Base-by-base conservation (phyloP, 2,888 invertebrate genomes). In the Xestia c-nigrum region DNA sequence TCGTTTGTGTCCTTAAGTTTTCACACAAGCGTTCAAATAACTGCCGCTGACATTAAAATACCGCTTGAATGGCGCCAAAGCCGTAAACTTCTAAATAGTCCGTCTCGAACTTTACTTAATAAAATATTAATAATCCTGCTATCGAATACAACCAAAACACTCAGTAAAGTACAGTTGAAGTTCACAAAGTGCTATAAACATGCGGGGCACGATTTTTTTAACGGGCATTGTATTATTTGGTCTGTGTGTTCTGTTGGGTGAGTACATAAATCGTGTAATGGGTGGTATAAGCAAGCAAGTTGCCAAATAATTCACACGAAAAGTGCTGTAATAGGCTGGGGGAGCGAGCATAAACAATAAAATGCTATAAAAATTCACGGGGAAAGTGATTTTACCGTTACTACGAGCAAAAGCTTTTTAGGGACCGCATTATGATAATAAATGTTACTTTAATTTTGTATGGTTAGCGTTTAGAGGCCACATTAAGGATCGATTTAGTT, bases 291-390 rank as follows among this genome's bases (percentile, higher is more conserved):
- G 88, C 89, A 83, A 90, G 92, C 92, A 91, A 93, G 91, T 94
- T 94, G 93, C 93, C 93, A 92, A 94, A 96, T 95, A 95, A 95
- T 94, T 95, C 95, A 95, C 94, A 89, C 91, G 88, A 88, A 92
- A 94, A 95, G 93, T 92, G 91, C 92, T 91, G 89, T 94, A 94
- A 94, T 93, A 94, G 94, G 89, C 89, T 86, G 88, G 84, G 89
- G 90, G 90, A 88, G 89, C 87, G 92, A 82, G 90, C 89, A 93
- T 94, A 94, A 95, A 95, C 95, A 95, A 95, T 95, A 94, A 93
- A 93, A 93, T 89, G 91, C 92, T 90, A 93, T 94, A 94, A 94
- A 94, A 94, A 91, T 92, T 91, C 89, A 88, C 88, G 79, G 84
- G 81, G 89, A 93, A 93, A 94, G 94, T 94, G 92, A 93, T 93